Percentiles rank a stretch among this genome's conserved stretches.
Evolutionary conservation across 2,113 vertebrate genomes (phyloP).

Genomic region (Tauraco erythrolophus): DNA sequence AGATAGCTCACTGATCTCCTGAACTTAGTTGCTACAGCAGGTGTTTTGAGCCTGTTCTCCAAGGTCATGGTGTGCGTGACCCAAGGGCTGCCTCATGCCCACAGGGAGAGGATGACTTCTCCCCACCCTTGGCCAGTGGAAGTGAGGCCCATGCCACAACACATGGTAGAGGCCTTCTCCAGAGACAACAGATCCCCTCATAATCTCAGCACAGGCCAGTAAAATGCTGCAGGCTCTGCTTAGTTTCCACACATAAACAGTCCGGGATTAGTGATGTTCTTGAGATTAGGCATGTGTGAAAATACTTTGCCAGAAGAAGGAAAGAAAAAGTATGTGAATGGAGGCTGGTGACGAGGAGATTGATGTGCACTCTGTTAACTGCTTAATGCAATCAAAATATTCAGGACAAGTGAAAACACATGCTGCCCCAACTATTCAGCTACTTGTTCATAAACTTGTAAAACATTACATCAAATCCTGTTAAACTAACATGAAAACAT

Average conservation of each 20-base stretch:
- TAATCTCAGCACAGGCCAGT: background rate
- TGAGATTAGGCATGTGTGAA: background rate
- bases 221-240: background rate
- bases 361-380: background rate
- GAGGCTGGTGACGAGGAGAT: background rate
- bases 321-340: background rate
- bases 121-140: background rate
- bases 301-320: background rate
- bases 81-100: rapidly evolving
- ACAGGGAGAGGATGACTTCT: background rate
- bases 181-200: background rate
- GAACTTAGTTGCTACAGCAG: background rate
- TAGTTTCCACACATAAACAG: background rate
- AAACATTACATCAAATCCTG: background rate
- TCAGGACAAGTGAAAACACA: background rate
- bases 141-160: background rate
- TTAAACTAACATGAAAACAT: background rate
- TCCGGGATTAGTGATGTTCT: background rate
- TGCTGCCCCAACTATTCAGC: background rate
- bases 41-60: background rate
- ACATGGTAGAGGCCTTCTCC: background rate
- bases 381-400: background rate
- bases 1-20: background rate
- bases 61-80: background rate
- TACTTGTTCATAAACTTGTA: background rate